These are phyloP conservation scores for Nasonovia ribisnigri DNA, from an alignment of 2,888 invertebrate species.

Conservation along the genomic window DNA sequence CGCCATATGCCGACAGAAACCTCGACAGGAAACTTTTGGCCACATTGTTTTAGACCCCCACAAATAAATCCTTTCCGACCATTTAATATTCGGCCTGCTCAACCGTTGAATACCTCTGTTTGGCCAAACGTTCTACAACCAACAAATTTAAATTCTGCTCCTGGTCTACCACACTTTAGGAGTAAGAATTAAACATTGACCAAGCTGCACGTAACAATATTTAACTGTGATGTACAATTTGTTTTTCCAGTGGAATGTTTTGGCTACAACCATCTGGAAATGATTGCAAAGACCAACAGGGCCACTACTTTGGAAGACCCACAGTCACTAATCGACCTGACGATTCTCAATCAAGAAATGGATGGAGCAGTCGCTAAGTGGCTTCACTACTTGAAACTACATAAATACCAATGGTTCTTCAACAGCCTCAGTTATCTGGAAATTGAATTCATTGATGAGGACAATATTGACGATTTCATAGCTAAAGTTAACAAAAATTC, in stretches of 20 bases:
- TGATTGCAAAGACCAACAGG: neutral
- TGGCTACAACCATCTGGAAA: neutral
- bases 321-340: neutral
- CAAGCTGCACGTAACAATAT: neutral
- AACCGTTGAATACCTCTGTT: neutral
- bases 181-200: neutral
- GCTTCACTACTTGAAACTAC: constrained; percentile 52
- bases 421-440: constrained; percentile 41
- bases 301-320: neutral
- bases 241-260: constrained; percentile 43
- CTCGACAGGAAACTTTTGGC: neutral
- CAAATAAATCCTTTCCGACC: neutral
- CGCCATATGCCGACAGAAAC: neutral
- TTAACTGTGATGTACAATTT: neutral
- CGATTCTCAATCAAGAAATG: constrained; percentile 46
- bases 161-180: neutral
- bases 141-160: neutral
- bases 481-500: constrained; percentile 50
- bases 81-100: neutral
- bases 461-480: constrained; percentile 50
- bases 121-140: constrained; percentile 27
- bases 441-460: constrained; percentile 54
- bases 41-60: neutral
- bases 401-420: constrained; percentile 59
- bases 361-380: constrained; percentile 28